Evolutionary conservation across 2,888 invertebrate genomes (phyloP), one percentile per base, ranked within the genome.

Genomic region (Drosophila paranaensis): DNA sequence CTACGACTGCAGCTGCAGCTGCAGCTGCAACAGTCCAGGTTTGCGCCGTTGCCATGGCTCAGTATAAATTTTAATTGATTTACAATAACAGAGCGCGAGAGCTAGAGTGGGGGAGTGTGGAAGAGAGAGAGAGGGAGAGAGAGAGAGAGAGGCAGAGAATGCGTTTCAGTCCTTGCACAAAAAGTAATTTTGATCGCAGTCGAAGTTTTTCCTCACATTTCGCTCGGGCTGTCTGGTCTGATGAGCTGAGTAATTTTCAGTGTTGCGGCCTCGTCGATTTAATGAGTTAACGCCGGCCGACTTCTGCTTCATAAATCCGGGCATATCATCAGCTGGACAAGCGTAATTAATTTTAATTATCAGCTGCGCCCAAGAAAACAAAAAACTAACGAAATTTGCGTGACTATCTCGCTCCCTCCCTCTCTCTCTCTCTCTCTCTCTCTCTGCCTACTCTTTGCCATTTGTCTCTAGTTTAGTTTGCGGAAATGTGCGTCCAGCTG

Each of bases 281-380:
- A 82, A 84, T 75, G 74, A 71, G 66, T 54, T 46, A 42, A 66
- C 72, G 51, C 65, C 48, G 57, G 53, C 30, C 51, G 68, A 77
- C 80, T 60, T 63, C 72, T 80, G 77, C 71, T 75, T 80, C 77
- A 84, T 79, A 88, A 89, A 86, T 85, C 80, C 77, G 6, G 43
- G 73, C 60, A 80, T 73, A 70, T 79, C 79, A 68, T 43, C 68
- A 43, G 56, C 40, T 25, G 77, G 78, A 77, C 86, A 79, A 81
- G 81, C 78, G 87, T 89, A 88, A 91, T 91, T 90, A 88, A 91
- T 90, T 91, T 91, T 91, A 90, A 91, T 91, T 90, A 90, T 90
- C 84, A 77, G 60, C 61, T 35, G 33, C 50, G 16, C 50, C 27
- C 16, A 39, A 61, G 60, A 37, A 51, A 58, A 13, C 9, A 42